phyloP scores from a whole-genome alignment of 2,888 invertebrate genomes.

The Dryococelus australis region DNA sequence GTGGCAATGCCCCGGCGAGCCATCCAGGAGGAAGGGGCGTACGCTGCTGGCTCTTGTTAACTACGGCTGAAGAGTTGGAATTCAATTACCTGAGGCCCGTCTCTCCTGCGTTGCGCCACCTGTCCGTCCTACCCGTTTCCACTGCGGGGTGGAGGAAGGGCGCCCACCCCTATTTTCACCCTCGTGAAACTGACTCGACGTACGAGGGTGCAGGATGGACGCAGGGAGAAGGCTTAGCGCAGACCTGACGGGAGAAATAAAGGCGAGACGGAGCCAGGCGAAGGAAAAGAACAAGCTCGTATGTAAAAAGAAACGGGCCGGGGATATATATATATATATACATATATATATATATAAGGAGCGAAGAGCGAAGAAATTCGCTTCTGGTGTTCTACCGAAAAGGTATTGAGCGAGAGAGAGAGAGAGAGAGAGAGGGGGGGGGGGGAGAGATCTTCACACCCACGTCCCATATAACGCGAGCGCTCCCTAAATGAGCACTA shows the following conservation, averaged over 20 bases:
- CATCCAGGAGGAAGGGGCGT: background rate
- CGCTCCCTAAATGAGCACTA: background rate
- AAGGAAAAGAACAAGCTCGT: background rate
- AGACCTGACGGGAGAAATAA: background rate
- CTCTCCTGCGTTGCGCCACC: background rate
- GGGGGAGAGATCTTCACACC: background rate
- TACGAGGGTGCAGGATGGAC: background rate
- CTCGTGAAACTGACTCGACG: background rate
- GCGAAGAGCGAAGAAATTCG: background rate
- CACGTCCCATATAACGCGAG: background rate
- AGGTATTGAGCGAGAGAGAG: too few species aligned
- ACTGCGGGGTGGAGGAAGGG: background rate
- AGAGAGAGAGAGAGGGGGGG: too few species aligned
- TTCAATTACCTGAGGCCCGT: conserved; percentile 16
- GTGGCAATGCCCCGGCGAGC: background rate
- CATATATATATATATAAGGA: too few species aligned
- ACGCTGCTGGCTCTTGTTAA: background rate
- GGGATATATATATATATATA: too few species aligned
- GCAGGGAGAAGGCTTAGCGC: too few species aligned
- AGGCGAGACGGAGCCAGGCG: background rate
- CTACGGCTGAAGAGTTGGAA: conserved; percentile 7
- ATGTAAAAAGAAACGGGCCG: too few species aligned
- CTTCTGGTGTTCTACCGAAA: background rate
- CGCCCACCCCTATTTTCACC: background rate
- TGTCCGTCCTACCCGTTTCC: background rate